Conservation (phyloP, 2,888 invertebrate genomes). For the Eristalinus aeneus region DNA sequence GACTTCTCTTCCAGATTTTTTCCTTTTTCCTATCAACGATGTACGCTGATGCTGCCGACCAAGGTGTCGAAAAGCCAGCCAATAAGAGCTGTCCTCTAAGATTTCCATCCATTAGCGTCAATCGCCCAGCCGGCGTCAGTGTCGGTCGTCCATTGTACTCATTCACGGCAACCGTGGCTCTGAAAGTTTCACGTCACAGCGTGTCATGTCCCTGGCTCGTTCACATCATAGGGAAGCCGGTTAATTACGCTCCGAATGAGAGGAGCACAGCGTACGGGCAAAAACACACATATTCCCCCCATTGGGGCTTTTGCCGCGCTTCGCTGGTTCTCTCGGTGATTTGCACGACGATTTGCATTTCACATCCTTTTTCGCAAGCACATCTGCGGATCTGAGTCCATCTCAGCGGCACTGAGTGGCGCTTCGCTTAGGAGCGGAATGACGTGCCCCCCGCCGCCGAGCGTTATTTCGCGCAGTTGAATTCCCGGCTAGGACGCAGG, state of each 20-base stretch:
- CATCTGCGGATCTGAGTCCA: slow-evolving; percentile 18
- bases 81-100: slow-evolving; percentile 23
- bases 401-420: not conserved
- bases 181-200: not conserved
- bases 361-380: slow-evolving; percentile 17
- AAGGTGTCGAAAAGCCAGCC: slow-evolving; percentile 52
- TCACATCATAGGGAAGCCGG: not conserved
- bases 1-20: not conserved
- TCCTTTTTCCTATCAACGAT: not conserved
- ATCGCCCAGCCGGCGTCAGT: not conserved
- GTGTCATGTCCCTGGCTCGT: not conserved
- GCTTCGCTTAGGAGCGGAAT: not conserved
- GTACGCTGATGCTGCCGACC: not conserved
- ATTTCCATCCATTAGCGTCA: slow-evolving; percentile 6
- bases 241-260: slow-evolving; percentile 26
- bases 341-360: slow-evolving; percentile 26
- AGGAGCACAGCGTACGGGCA: not conserved
- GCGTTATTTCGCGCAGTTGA: slow-evolving; percentile 29
- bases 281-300: not conserved
- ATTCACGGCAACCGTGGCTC: not conserved
- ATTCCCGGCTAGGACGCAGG: slow-evolving; percentile 54
- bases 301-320: not conserved
- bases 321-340: not conserved
- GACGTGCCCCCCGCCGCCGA: not conserved
- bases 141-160: not conserved